Evolutionary conservation across 2,797 vertebrate species (phyloP), one percentile per base, ranked within the genome.

Genomic region (Anas flavirostris): DNA sequence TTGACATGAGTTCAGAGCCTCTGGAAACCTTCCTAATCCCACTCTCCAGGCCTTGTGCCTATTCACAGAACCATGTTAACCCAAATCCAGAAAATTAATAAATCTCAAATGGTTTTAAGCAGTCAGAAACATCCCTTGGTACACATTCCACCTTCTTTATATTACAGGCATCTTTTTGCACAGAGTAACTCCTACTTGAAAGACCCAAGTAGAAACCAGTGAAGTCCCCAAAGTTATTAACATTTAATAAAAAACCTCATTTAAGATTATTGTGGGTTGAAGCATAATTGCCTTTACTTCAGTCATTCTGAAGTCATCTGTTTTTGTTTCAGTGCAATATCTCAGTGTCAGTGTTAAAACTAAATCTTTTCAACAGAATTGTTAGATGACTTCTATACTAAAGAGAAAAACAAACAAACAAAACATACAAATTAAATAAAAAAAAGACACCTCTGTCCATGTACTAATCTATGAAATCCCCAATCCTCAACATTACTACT

Each of bases 1-100:
- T 96, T 97, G 97, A 98, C 95, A 75, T 91, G 82, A 97, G 93
- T 96, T 97, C 96, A 96, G 97, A 97, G 96, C 69, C 96, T 90
- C 94, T 98, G 98, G 97, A 98, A 98, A 96, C 79, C 86, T 90
- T 97, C 97, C 97, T 98, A 98, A 98, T 98, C 97, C 96, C 72
- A 76, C 91, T 97, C 88, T 94, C 86, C 91, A 97, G 94, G 97
- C 92, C 93, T 92, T 91, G 95, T 97, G 97, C 96, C 97, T 97
- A 95, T 97, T 97, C 97, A 93, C 33, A 88, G 95, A 96, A 95
- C 94, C 94, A 92, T 95, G 96, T 93, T 93, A 97, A 96, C 89
- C 77, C 60, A 79, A 63, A 96, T 95, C 95, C 70, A 44, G 96
- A 97, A 98, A 98, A 97, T 93, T 96, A 97, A 97, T 96, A 97